Percentiles rank a stretch among this genome's conserved stretches.
These are phyloP conservation scores for Meloidogyne exigua DNA, from an alignment of 1,140 invertebrate species.

Conservation along the genomic window DNA sequence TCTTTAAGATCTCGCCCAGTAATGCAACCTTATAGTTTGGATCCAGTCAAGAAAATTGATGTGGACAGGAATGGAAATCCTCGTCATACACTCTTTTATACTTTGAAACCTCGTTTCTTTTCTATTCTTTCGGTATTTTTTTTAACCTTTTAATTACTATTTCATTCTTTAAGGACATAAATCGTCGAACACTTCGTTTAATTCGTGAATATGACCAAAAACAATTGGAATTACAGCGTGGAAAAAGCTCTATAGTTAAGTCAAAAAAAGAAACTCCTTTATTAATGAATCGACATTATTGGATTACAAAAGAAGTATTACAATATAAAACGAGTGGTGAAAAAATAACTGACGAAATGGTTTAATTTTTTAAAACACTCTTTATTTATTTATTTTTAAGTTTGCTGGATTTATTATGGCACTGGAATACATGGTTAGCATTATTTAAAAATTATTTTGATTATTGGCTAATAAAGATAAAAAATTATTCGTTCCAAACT, in stretches of 20 bases:
- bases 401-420: conserved; percentile 56
- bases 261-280: conserved; percentile 19
- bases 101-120: conserved; percentile 57
- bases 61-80: conserved; percentile 57
- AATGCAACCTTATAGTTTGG: conserved; percentile 42
- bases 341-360: conserved; percentile 15
- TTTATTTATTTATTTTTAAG: conserved; percentile 34
- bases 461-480: too few relatives aligned
- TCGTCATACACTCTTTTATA: conserved; percentile 54
- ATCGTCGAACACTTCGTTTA: conserved; percentile 31
- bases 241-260: conserved; percentile 12
- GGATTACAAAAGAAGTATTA: conserved; percentile 45
- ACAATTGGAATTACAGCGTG: conserved; percentile 35
- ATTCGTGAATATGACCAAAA: conserved; percentile 19
- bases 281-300: conserved; percentile 43
- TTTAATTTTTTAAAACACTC: background rate
- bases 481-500: too few relatives aligned
- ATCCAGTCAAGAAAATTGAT: conserved; percentile 45
- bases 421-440: conserved; percentile 49
- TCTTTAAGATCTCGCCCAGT: conserved; percentile 49
- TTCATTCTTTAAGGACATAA: conserved; percentile 38
- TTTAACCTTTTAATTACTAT: conserved; percentile 23
- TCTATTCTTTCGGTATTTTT: conserved; percentile 50
- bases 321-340: conserved; percentile 46
- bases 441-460: too few relatives aligned